Evolutionary conservation across 2,113 vertebrate species (phyloP), one percentile per base, ranked within the genome.

Genomic region (Lasiurus borealis): DNA sequence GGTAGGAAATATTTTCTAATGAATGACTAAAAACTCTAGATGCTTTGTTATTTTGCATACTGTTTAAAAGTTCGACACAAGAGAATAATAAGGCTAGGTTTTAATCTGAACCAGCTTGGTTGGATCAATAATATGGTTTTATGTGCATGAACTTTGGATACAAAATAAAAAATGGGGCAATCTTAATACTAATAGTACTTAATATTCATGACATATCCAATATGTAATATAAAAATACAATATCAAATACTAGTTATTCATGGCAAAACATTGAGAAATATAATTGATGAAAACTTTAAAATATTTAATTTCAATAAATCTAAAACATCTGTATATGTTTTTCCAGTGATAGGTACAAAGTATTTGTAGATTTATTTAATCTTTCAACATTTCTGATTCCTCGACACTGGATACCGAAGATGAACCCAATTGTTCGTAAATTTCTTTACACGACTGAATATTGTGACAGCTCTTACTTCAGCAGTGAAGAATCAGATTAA

Each of bases 351-450:
- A 99, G 99, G 90, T 99, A 99, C 98, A 99, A 99, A 95, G 99
- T 99, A 19, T 99, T 99, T 85, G 99, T 99, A 97, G 99, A 99
- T 95, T 98, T 99, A 93, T 99, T 99, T 98, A 99, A 99, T 97
- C 98, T 99, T 97, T 99, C 99, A 52, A 99, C 99, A 0, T 99
- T 99, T 97, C 98, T 99, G 98, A 98, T 99, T 85, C 99, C 99
- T 57, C 98, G 99, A 86, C 98, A 99, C 91, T 99, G 99, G 99
- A 98, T 99, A 75, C 99, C 99, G 46, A 99, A 99, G 97, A 98
- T 99, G 98, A 99, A 99, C 85, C 99, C 99, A 76, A 98, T 76
- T 40, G 90, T 99, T 59, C 99, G 99, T 46, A 99, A 99, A 82
- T 99, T 99, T 95, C 98, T 99, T 50, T 99, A 99, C 97, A 99